A percentile compares a stretch with the other conserved stretches of the same genome.
Evolutionary conservation across 2,113 vertebrate species (phyloP).

Genomic region (Leptodactylus fuscus): DNA sequence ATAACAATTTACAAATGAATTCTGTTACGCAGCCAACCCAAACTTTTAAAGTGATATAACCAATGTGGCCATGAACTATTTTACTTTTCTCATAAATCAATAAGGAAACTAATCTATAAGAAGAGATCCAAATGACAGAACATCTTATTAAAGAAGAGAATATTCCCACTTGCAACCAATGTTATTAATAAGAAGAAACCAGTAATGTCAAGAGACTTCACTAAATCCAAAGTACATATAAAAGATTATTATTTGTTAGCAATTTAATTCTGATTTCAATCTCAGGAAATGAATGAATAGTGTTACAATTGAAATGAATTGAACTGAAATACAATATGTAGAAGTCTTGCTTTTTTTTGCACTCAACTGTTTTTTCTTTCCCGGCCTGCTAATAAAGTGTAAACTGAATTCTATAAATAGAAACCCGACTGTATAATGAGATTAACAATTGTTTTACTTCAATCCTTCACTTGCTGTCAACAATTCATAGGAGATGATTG

Average conservation of each 20-base stretch:
- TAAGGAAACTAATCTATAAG: slow-evolving; percentile 21
- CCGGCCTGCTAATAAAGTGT: slow-evolving; percentile 30
- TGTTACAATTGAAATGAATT: slow-evolving; percentile 8
- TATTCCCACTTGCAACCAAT: not conserved
- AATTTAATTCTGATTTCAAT: slow-evolving; percentile 47
- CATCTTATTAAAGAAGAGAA: not conserved
- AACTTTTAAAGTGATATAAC: not conserved
- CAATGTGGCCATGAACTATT: not conserved
- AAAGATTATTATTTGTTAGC: slow-evolving; percentile 36
- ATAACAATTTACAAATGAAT: too few species aligned
- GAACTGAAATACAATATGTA: slow-evolving; percentile 28
- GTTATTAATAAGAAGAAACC: slow-evolving; percentile 15
- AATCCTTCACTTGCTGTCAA: not conserved
- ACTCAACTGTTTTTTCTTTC: not conserved
- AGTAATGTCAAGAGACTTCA: slow-evolving; percentile 6
- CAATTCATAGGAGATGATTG: not conserved
- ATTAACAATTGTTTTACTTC: slow-evolving; percentile 4
- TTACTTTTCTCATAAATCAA: slow-evolving; percentile 22
- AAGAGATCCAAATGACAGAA: slow-evolving; percentile 17
- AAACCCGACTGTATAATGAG: not conserved
- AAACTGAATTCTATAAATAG: slow-evolving; percentile 44
- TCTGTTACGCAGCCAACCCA: not conserved
- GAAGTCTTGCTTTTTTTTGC: slow-evolving; percentile 2
- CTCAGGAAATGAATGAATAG: slow-evolving; percentile 29
- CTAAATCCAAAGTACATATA: slow-evolving; percentile 35